A percentile compares a stretch with the other conserved stretches of the same genome.
These are phyloP conservation scores for Lepisosteus osseus DNA, from an alignment of 2,113 vertebrate species.

Conservation along the genomic window DNA sequence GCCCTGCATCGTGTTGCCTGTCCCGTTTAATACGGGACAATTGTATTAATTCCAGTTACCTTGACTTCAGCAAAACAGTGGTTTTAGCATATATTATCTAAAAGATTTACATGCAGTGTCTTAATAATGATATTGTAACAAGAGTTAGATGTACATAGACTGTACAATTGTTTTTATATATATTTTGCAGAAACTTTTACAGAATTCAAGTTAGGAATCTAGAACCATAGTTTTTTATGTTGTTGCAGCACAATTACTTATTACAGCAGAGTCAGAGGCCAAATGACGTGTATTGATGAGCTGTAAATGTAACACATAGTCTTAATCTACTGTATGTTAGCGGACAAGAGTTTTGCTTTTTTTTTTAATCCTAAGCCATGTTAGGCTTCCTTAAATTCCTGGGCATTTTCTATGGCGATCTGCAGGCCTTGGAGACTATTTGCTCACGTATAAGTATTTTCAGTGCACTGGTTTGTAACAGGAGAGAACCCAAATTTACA, in stretches of 20 bases:
- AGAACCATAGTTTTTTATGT: slow-evolving; percentile 45
- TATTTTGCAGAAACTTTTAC: slow-evolving; percentile 64
- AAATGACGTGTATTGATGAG: not conserved
- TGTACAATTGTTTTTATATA: slow-evolving; percentile 57
- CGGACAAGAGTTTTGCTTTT: slow-evolving; percentile 35
- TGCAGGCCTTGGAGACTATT: no score
- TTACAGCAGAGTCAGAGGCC: slow-evolving; percentile 28
- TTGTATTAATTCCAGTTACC: slow-evolving; percentile 2
- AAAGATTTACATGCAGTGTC: slow-evolving; percentile 61
- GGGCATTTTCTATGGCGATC: no score
- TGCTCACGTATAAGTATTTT: slow-evolving; percentile 10
- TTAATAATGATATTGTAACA: slow-evolving; percentile 57
- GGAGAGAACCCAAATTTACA: slow-evolving; percentile 18
- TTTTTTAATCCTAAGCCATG: not conserved
- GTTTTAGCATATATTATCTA: slow-evolving; percentile 43
- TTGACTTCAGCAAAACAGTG: slow-evolving; percentile 27
- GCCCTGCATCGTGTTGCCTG: not conserved
- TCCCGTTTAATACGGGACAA: not conserved
- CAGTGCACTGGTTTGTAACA: slow-evolving; percentile 32
- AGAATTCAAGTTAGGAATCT: slow-evolving; percentile 45
- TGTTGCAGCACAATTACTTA: slow-evolving; percentile 21
- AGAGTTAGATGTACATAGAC: slow-evolving; percentile 66
- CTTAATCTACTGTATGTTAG: slow-evolving; percentile 26
- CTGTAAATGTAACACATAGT: slow-evolving; percentile 8
- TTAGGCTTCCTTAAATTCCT: no score